Evolutionary conservation across 2,113 vertebrate species (phyloP).

Genomic region (Muntiacus muntjak): DNA sequence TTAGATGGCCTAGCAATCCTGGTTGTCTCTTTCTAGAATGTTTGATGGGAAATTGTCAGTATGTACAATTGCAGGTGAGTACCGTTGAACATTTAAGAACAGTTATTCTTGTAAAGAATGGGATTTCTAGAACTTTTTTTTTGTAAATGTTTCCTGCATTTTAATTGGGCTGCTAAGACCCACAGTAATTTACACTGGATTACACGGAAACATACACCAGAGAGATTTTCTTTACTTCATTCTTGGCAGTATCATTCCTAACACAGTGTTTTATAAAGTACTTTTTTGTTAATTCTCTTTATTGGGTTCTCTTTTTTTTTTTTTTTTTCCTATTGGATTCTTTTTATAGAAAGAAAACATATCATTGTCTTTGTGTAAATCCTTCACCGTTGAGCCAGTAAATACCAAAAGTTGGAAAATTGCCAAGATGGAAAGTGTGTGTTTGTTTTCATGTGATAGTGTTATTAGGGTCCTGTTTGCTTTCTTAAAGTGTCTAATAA

Average conservation of each 20-base stretch:
- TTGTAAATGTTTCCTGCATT: not conserved
- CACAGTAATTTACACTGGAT: not conserved
- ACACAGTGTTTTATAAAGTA: not conserved
- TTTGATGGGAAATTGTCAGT: conserved; percentile 95
- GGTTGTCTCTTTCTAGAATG: conserved; percentile 94
- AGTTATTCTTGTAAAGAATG: not conserved
- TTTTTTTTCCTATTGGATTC: not conserved
- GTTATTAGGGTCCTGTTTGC: not conserved
- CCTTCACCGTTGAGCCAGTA: not conserved
- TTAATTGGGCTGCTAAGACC: not conserved
- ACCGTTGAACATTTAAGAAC: not conserved
- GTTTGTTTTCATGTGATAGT: not conserved
- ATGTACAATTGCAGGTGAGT: conserved; percentile 92
- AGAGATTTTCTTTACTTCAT: not conserved
- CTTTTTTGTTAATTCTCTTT: not conserved
- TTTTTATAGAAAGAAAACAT: not conserved
- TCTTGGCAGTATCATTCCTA: not conserved
- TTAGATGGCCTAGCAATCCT: conserved; percentile 94
- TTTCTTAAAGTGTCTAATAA: not conserved
- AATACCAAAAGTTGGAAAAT: conserved; percentile 9
- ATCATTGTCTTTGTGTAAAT: not conserved
- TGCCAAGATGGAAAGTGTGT: not conserved
- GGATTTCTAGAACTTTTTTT: not conserved
- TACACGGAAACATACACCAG: not conserved
- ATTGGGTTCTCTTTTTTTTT: not conserved